Evolutionary conservation across 1,140 invertebrate species (phyloP).

Genomic region (Leptestheria dahalacensis): DNA sequence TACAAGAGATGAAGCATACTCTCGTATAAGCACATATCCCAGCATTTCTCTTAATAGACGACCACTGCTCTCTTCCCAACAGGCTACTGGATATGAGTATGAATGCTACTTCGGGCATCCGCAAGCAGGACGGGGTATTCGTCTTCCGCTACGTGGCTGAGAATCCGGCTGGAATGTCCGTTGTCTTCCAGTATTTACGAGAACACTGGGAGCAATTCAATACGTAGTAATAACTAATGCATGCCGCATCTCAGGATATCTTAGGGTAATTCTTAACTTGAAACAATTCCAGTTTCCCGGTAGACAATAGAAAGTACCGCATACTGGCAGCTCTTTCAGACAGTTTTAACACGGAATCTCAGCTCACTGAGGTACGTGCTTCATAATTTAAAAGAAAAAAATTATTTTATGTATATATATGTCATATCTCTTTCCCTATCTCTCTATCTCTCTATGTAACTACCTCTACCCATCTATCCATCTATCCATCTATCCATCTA

Average conservation of each 20-base stretch:
- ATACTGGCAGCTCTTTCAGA: slow-evolving; percentile 53
- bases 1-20: too few species aligned
- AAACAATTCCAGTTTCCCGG: background rate
- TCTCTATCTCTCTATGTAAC: too few species aligned
- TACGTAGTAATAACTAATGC: background rate
- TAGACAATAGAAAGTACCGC: slow-evolving; percentile 38
- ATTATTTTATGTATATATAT: background rate
- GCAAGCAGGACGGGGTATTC: slow-evolving; percentile 23
- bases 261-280: background rate
- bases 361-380: slow-evolving; percentile 51
- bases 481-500: too few species aligned
- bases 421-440: background rate
- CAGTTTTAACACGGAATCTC: slow-evolving; percentile 52
- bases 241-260: background rate
- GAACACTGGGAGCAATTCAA: slow-evolving; percentile 49
- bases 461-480: too few species aligned
- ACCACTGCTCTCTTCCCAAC: background rate
- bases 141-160: slow-evolving; percentile 23
- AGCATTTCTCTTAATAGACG: too few species aligned
- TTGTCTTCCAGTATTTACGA: slow-evolving; percentile 56
- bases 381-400: background rate
- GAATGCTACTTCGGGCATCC: slow-evolving; percentile 17
- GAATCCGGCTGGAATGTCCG: slow-evolving; percentile 22
- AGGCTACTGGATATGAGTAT: slow-evolving; percentile 12
- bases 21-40: too few species aligned